Conservation (phyloP, 2,888 invertebrate genomes). For the Athalia circularis region DNA sequence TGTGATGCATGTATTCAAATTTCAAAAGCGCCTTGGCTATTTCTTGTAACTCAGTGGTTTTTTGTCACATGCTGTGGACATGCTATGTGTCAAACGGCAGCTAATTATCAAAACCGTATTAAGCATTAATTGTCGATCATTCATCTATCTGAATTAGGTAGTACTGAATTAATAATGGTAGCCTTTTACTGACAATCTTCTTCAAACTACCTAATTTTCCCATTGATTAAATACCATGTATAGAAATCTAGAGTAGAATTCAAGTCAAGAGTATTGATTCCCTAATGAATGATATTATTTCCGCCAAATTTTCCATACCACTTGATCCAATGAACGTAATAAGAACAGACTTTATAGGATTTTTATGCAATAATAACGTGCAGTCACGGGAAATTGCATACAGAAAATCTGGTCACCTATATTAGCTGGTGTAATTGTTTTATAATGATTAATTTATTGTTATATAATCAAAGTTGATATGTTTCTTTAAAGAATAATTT, state of each 20-base stretch:
- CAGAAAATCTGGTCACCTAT: too few species aligned
- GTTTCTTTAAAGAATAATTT: not conserved
- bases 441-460: not conserved
- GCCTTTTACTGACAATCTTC: conserved; percentile 13
- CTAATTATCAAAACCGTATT: not conserved
- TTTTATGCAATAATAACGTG: not conserved
- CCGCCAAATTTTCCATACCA: not conserved
- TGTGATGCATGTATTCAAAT: conserved; percentile 23
- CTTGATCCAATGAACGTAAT: not conserved
- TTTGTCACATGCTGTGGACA: not conserved
- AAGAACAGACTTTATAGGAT: not conserved
- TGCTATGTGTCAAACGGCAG: not conserved
- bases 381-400: not conserved
- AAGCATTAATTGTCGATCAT: conserved; percentile 6
- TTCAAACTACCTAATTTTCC: not conserved
- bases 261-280: not conserved
- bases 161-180: not conserved
- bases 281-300: not conserved
- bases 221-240: not conserved
- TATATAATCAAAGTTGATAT: not conserved
- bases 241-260: too few species aligned
- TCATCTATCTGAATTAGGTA: not conserved
- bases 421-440: too few species aligned
- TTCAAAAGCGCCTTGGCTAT: not conserved
- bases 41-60: not conserved